Evolutionary conservation across 2,888 invertebrate species (phyloP), one percentile per base, ranked within the genome.

Genomic region (Toxonevra muliebris): DNA sequence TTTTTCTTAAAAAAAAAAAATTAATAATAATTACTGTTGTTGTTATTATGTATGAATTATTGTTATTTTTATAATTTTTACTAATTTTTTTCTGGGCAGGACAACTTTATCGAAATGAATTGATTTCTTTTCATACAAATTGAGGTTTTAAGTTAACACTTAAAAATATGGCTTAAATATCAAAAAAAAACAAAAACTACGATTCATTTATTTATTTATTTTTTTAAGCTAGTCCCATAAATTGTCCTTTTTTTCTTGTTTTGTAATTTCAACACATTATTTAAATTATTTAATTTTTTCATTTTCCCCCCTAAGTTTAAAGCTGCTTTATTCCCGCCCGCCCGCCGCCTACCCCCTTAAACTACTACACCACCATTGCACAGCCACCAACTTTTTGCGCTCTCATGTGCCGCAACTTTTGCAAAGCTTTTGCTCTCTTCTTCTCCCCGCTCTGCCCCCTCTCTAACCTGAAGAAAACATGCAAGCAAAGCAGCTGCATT

Each of bases 361-460:
- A 30, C 7, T 30, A 30, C 30, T 30, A 30, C 30, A 30, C 30
- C 30, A 30, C 30, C 57, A 12, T 60, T 65, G n/a, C n/a, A n/a
- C n/a, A n/a, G n/a, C 57, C n/a, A 41, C 61, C n/a, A n/a, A n/a
- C 61, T 63, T 45, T 19, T 59, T 11, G 57, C 54, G 42, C n/a
- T 57, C 48, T n/a, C 15, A 41, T 58, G 50, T 12, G 48, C 52
- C 7, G 50, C 64, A 68, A 59, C 53, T 48, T 67, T 72, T 70
- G 72, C 72, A 70, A 72, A 72, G 70, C 72, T 72, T 72, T 70
- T 72, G 72, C 72, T 63, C 20, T 43, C 45, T 10, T 30, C 30
- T 30, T 30, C 30, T 30, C 3, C 30, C 30, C 30, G 30, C 30
- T 7, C 30, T 7, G 7, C 30, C 30, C 30, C 30, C 3, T 7